A percentile compares a stretch with the other conserved stretches of the same genome.
Evolutionary conservation across 2,797 vertebrate species (phyloP).

Genomic region (Discoglossus pictus): DNA sequence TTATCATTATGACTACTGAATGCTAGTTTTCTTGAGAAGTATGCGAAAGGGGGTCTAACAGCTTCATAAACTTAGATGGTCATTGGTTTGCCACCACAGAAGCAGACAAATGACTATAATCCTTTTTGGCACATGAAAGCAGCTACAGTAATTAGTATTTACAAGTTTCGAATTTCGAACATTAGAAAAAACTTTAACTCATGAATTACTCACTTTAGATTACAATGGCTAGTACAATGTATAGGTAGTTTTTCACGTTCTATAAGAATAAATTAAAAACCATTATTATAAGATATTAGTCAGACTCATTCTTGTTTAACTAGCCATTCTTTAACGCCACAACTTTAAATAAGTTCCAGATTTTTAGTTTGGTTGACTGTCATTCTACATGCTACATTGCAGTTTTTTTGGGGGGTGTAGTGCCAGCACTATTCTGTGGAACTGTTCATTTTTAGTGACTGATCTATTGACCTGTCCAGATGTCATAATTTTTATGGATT

Average conservation of each 20-base stretch:
- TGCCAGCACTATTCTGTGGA: constrained; percentile 14
- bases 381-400: not conserved
- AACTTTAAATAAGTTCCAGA: constrained; percentile 23
- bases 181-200: too few species aligned
- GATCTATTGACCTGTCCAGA: constrained; percentile 24
- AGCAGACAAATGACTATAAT: too few species aligned
- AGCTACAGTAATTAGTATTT: too few species aligned
- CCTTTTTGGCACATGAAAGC: too few species aligned
- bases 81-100: too few species aligned
- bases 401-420: not conserved
- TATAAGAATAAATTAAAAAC: not conserved
- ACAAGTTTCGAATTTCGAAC: too few species aligned
- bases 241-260: not conserved
- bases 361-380: constrained; percentile 24
- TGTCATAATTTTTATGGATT: constrained; percentile 21
- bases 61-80: too few species aligned
- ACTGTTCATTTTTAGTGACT: constrained; percentile 10
- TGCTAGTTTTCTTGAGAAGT: too few species aligned
- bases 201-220: too few species aligned
- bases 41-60: too few species aligned
- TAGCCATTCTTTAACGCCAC: constrained; percentile 31
- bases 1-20: too few species aligned
- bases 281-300: constrained; percentile 15
- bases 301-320: constrained; percentile 34
- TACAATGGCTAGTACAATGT: too few species aligned